Percentiles rank a stretch among this genome's conserved stretches.
Evolutionary conservation across 1,140 invertebrate genomes (phyloP).

Genomic region (Drosophila saltans): DNA sequence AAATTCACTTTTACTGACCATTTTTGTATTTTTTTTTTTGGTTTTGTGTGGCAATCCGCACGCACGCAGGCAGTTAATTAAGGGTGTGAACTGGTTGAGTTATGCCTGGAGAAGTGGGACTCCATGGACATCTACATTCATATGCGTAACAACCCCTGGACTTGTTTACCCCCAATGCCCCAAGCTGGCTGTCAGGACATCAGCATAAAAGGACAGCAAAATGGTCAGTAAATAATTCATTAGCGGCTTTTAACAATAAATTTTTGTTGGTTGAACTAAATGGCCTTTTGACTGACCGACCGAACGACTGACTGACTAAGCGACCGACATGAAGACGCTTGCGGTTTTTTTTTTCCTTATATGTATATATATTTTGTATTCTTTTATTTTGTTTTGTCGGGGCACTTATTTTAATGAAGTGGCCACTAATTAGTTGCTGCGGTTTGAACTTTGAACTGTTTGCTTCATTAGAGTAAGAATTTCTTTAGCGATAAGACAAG

Average conservation of each 20-base stretch:
- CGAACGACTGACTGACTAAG: background rate
- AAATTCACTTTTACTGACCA: too few species aligned
- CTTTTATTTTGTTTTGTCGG: slow-evolving; percentile 26
- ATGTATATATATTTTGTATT: background rate
- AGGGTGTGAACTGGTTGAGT: slow-evolving; percentile 82
- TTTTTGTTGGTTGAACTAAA: slow-evolving; percentile 61
- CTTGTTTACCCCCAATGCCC: slow-evolving; percentile 15
- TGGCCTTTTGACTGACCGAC: slow-evolving; percentile 41
- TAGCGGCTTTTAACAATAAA: slow-evolving; percentile 81
- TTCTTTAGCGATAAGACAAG: slow-evolving; percentile 48
- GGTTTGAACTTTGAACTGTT: slow-evolving; percentile 70
- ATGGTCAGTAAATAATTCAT: slow-evolving; percentile 80
- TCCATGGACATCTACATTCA: slow-evolving; percentile 6
- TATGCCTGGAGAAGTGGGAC: slow-evolving; percentile 57
- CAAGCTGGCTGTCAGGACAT: slow-evolving; percentile 36
- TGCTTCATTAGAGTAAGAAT: slow-evolving; percentile 69
- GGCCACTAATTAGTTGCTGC: slow-evolving; percentile 66
- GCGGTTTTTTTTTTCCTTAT: slow-evolving; percentile 7
- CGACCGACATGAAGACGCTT: background rate
- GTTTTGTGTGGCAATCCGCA: slow-evolving; percentile 63
- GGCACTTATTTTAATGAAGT: slow-evolving; percentile 70
- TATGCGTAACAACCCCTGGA: slow-evolving; percentile 5
- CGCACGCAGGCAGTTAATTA: slow-evolving; percentile 70
- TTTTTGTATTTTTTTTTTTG: slow-evolving; percentile 1
- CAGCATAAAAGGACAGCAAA: slow-evolving; percentile 48